A percentile compares a stretch with the other conserved stretches of the same genome.
phyloP scores from a whole-genome alignment of 2,797 vertebrate species.

The Brachyrhaphis roseni region DNA sequence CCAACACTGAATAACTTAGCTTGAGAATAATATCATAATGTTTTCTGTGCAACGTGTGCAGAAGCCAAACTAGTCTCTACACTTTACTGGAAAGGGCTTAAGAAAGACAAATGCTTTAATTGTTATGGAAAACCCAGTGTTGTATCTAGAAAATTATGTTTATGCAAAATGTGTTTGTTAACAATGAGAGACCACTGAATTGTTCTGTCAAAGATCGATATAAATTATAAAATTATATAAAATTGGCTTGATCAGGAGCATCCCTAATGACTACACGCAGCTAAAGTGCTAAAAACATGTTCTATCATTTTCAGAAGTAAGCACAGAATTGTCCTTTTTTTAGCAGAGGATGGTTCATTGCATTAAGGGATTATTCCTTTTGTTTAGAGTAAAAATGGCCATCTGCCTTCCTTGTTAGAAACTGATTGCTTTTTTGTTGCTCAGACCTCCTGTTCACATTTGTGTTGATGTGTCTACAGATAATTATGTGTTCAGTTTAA shows the following conservation, averaged over 20 bases:
- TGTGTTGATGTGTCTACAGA: slow-evolving; percentile 6
- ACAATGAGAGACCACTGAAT: no score
- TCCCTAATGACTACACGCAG: background rate
- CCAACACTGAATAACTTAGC: background rate
- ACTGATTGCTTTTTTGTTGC: slow-evolving; percentile 28
- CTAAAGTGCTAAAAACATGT: slow-evolving; percentile 3
- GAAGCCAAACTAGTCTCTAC: background rate
- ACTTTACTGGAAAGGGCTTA: background rate
- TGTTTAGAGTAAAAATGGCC: slow-evolving; percentile 61
- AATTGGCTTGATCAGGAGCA: background rate
- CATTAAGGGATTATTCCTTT: slow-evolving; percentile 62
- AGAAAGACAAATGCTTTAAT: background rate
- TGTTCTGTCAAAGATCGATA: no score
- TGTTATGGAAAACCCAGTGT: background rate
- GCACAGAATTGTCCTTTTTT: slow-evolving; percentile 38
- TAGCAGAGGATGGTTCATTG: slow-evolving; percentile 55
- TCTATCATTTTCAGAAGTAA: slow-evolving; percentile 37
- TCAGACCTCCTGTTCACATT: slow-evolving; percentile 17
- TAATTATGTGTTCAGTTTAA: slow-evolving; percentile 26
- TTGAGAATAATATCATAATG: background rate
- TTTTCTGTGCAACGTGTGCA: background rate
- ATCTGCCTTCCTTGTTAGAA: slow-evolving; percentile 55
- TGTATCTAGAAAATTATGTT: background rate
- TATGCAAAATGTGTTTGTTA: background rate
- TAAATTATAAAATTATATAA: background rate